Evolutionary conservation across 2,113 vertebrate species (phyloP).

Genomic region (Rhinopithecus roxellana): DNA sequence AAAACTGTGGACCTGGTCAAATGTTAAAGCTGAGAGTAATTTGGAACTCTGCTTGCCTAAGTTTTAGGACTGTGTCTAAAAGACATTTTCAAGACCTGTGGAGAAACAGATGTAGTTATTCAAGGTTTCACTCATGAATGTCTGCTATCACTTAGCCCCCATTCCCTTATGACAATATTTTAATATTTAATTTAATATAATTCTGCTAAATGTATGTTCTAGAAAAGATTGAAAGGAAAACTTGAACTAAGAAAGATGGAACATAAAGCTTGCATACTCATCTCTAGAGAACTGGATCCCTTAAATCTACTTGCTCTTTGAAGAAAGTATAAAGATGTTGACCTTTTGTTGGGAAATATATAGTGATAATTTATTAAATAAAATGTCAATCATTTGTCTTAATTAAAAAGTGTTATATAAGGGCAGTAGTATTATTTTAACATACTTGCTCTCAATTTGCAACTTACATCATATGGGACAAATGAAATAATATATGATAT

Average conservation of each 20-base stretch:
- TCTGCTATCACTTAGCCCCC: conserved; percentile 67
- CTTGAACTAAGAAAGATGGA: conserved; percentile 39
- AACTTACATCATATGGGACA: not conserved
- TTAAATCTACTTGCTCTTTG: conserved; percentile 2
- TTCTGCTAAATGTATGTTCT: conserved; percentile 53
- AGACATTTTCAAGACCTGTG: conserved; percentile 44
- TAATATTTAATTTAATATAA: conserved; percentile 74
- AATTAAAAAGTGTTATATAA: conserved; percentile 24
- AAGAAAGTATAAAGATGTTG: not conserved
- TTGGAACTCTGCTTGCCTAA: conserved; percentile 54
- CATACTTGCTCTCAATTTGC: not conserved
- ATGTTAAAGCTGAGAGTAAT: conserved; percentile 58
- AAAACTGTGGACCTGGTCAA: conserved; percentile 32
- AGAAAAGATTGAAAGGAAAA: conserved; percentile 67
- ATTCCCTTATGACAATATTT: conserved; percentile 59
- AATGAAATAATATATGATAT: not conserved
- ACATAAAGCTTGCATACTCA: not conserved
- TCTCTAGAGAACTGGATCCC: not conserved
- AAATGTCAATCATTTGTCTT: conserved; percentile 12
- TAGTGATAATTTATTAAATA: conserved; percentile 48
- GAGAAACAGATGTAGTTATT: conserved; percentile 72
- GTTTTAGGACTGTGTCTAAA: conserved; percentile 42
- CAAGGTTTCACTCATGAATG: conserved; percentile 51
- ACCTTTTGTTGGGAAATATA: conserved; percentile 43
- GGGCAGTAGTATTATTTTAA: not conserved